Evolutionary conservation across 2,113 vertebrate species (phyloP).

Genomic region (Phyllopteryx taeniolatus): DNA sequence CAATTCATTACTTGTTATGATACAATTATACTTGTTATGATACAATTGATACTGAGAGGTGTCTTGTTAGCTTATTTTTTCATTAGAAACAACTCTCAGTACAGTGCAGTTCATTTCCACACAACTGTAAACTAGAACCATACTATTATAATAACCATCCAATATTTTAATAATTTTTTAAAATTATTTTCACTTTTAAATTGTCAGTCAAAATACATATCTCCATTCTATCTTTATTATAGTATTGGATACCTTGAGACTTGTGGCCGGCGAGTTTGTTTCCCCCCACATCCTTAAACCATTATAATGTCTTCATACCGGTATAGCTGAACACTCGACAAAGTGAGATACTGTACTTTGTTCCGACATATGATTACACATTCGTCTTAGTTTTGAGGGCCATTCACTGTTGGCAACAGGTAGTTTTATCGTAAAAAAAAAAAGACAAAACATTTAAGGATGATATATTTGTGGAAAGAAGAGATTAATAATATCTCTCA

Average conservation of each 20-base stretch:
- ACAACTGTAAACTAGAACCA: background rate
- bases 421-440: constrained; percentile 9
- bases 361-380: background rate
- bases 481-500: constrained; percentile 35
- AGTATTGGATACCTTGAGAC: too few relatives aligned
- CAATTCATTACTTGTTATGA: too few relatives aligned
- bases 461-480: constrained; percentile 18
- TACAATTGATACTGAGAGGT: background rate
- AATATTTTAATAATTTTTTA: too few relatives aligned
- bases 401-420: constrained; percentile 1
- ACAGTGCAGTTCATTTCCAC: background rate
- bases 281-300: background rate
- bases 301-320: background rate
- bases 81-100: background rate
- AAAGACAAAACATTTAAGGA: background rate
- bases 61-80: background rate
- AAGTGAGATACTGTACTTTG: background rate
- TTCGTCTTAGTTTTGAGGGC: constrained; percentile 5
- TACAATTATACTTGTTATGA: too few relatives aligned
- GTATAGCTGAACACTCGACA: background rate
- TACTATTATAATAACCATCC: background rate
- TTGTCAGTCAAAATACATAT: too few relatives aligned
- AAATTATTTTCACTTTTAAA: too few relatives aligned
- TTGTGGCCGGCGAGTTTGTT: too few relatives aligned
- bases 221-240: too few relatives aligned